Percentiles rank a stretch among this genome's conserved stretches.
These are phyloP conservation scores for Mixornis gularis DNA, from an alignment of 2,113 vertebrate genomes.

Conservation along the genomic window DNA sequence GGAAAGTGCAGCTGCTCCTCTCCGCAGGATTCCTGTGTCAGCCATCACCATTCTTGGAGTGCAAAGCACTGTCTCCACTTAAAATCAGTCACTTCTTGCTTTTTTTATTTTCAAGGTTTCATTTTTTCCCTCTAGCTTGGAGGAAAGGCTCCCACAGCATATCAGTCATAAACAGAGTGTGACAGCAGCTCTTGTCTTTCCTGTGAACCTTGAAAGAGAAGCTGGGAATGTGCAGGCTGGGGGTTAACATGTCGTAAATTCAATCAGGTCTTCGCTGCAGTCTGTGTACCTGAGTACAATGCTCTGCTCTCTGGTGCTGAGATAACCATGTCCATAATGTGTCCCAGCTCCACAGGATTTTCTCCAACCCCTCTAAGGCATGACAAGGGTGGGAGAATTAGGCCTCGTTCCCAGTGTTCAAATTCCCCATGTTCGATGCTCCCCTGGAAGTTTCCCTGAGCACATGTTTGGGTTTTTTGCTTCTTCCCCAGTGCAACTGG, in stretches of 20 bases:
- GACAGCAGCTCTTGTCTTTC: background rate
- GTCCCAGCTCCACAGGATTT: background rate
- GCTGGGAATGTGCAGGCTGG: background rate
- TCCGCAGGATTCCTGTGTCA: background rate
- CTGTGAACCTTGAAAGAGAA: background rate
- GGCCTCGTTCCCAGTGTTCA: accelerated
- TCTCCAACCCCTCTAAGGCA: background rate
- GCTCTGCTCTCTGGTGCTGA: background rate
- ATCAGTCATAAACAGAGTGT: background rate
- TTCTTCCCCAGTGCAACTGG: slow-evolving; percentile 87
- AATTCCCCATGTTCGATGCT: accelerated
- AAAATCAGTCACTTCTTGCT: background rate
- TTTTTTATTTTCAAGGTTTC: background rate
- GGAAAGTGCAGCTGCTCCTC: background rate
- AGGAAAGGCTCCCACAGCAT: background rate
- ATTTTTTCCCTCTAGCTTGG: background rate
- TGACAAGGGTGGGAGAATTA: background rate
- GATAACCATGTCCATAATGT: accelerated
- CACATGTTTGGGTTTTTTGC: background rate
- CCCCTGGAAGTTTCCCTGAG: background rate
- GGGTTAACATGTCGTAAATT: background rate
- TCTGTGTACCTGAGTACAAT: accelerated
- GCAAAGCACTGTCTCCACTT: background rate
- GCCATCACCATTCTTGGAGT: background rate
- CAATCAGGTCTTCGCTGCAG: background rate